phyloP scores from a whole-genome alignment of 1,140 invertebrate genomes.

The Temnothorax curvispinosus region DNA sequence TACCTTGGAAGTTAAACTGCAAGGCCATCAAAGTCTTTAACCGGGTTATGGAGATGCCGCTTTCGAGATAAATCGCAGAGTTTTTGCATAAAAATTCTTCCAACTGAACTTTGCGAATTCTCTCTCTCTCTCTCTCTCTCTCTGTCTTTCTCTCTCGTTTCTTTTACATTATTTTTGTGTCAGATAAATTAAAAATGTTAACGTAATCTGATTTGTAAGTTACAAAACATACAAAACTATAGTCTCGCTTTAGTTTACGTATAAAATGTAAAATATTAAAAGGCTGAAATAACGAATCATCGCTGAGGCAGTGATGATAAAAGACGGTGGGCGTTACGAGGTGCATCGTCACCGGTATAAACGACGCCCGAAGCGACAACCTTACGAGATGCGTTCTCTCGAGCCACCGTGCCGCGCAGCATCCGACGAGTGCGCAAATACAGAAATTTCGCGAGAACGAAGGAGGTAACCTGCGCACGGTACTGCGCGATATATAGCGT shows the following conservation, averaged over 20 bases:
- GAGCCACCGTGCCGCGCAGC: slow-evolving; percentile 28
- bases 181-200: not conserved
- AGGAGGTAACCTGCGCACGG: not conserved
- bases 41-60: slow-evolving; percentile 73
- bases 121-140: not conserved
- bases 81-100: slow-evolving; percentile 63
- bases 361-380: slow-evolving; percentile 72
- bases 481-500: not conserved
- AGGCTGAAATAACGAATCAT: slow-evolving; percentile 46
- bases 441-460: not conserved
- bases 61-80: slow-evolving; percentile 67
- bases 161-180: not conserved
- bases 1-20: slow-evolving; percentile 69
- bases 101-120: slow-evolving; percentile 7
- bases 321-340: slow-evolving; percentile 69
- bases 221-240: not conserved
- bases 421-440: slow-evolving; percentile 2
- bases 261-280: not conserved
- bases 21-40: slow-evolving; percentile 73
- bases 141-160: not conserved
- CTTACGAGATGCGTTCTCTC: slow-evolving; percentile 61
- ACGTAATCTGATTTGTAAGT: not conserved
- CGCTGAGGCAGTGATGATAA: slow-evolving; percentile 67
- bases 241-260: not conserved
- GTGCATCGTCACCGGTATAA: slow-evolving; percentile 68